Percentiles rank a stretch among this genome's conserved stretches.
Conservation (phyloP, 2,797 vertebrate genomes). For the Staurois parvus region DNA sequence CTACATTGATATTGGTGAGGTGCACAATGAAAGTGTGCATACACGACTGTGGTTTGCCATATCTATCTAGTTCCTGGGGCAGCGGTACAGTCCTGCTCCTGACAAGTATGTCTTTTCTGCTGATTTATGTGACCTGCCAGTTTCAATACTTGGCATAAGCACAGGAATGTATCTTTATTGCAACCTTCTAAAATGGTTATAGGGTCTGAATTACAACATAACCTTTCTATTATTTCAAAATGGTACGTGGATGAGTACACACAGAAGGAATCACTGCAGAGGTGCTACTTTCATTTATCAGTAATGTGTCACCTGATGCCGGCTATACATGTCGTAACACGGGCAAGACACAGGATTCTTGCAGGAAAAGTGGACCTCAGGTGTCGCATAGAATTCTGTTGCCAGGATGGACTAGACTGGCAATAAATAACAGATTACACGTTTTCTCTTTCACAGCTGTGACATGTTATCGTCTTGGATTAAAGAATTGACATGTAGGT, state of each 20-base stretch:
- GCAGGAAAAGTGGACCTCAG: background rate
- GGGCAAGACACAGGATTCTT: background rate
- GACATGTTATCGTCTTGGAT: background rate
- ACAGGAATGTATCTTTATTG: conserved; percentile 41
- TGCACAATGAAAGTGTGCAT: background rate
- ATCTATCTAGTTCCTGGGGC: background rate
- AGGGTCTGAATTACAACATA: conserved; percentile 20
- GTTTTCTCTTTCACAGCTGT: background rate
- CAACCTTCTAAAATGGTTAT: background rate
- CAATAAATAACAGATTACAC: background rate
- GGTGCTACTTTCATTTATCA: conserved; percentile 20
- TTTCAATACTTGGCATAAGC: conserved; percentile 36
- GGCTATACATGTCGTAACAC: background rate
- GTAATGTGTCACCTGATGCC: background rate
- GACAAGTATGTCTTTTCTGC: background rate
- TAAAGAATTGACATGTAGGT: background rate
- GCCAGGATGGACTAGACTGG: background rate
- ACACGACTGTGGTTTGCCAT: background rate
- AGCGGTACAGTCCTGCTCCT: conserved; percentile 11
- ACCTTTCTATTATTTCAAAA: conserved; percentile 18
- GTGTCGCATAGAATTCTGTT: background rate
- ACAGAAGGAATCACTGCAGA: background rate
- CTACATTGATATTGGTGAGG: conserved; percentile 4
- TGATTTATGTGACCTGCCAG: conserved; percentile 39
- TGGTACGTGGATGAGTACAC: background rate